Evolutionary conservation across 1,140 invertebrate species (phyloP).

Genomic region (Tetraneura akinire): DNA sequence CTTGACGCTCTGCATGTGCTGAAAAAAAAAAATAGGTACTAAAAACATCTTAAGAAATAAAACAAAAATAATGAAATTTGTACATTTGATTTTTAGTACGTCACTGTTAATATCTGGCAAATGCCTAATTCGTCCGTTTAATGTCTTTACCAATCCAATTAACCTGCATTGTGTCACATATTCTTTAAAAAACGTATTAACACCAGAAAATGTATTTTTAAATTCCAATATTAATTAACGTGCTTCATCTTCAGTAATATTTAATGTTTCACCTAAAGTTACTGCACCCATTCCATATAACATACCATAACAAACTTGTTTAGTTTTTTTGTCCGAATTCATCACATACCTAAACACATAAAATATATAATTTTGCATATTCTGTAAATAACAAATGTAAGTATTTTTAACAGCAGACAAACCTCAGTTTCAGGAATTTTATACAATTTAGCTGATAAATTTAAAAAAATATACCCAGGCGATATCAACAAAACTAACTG

Average conservation of each 20-base stretch:
- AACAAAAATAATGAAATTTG: constrained; percentile 52
- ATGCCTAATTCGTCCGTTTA: constrained; percentile 76
- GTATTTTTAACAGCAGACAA: constrained; percentile 26
- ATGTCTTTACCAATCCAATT: constrained; percentile 81
- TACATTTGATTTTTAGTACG: constrained; percentile 65
- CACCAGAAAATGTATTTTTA: constrained; percentile 76
- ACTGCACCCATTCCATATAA: constrained; percentile 96
- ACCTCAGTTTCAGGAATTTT: constrained; percentile 68
- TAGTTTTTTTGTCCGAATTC: constrained; percentile 81
- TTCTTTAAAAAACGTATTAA: constrained; percentile 66
- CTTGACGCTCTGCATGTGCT: constrained; percentile 92
- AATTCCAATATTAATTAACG: constrained; percentile 79
- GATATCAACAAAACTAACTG: constrained; percentile 55
- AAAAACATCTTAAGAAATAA: neutral
- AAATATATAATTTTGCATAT: constrained; percentile 34
- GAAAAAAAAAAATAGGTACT: constrained; percentile 48
- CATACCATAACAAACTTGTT: constrained; percentile 95
- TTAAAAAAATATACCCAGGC: constrained; percentile 82
- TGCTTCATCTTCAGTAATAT: constrained; percentile 80
- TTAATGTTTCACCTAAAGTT: constrained; percentile 78
- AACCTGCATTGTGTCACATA: constrained; percentile 71
- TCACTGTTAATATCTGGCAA: constrained; percentile 75
- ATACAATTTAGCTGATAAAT: constrained; percentile 84
- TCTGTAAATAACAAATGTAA: too few species aligned
- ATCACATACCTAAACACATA: constrained; percentile 66